These are phyloP conservation scores for Acrobasis suavella DNA, from an alignment of 2,888 invertebrate genomes.

Conservation along the genomic window DNA sequence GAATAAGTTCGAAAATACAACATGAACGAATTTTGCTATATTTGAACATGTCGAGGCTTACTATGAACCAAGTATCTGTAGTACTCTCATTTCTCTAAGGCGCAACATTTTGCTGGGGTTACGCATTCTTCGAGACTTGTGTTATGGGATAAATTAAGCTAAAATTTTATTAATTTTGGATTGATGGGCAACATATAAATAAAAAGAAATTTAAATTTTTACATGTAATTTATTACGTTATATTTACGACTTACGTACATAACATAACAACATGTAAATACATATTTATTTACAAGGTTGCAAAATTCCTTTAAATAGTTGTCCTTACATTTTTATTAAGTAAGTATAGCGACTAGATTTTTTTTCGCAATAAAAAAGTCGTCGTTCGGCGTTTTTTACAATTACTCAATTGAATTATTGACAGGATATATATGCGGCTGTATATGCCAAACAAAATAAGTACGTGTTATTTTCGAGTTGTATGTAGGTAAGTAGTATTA, in stretches of 20 bases:
- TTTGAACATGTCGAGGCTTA: too few relatives aligned
- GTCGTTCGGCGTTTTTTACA: neutral
- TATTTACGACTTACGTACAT: constrained; percentile 23
- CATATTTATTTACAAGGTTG: constrained; percentile 13
- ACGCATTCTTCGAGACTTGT: too few relatives aligned
- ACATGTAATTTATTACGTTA: constrained; percentile 30
- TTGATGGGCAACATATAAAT: neutral
- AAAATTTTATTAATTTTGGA: too few relatives aligned
- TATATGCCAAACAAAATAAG: neutral
- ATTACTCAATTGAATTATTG: neutral
- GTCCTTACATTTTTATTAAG: constrained; percentile 7
- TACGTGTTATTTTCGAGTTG: too few relatives aligned
- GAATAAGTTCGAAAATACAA: too few relatives aligned
- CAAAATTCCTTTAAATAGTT: constrained; percentile 4
- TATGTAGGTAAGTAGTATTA: too few relatives aligned
- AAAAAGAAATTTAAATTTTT: neutral
- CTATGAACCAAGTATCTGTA: too few relatives aligned
- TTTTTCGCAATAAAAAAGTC: constrained; percentile 1
- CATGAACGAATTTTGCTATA: too few relatives aligned
- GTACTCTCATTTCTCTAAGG: too few relatives aligned
- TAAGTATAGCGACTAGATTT: constrained; percentile 23
- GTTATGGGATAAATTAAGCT: too few relatives aligned
- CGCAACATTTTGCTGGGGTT: too few relatives aligned
- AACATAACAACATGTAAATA: constrained; percentile 20
- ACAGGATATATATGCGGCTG: neutral